Evolutionary conservation across 2,113 vertebrate genomes (phyloP).

Genomic region (Kryptolebias marmoratus): DNA sequence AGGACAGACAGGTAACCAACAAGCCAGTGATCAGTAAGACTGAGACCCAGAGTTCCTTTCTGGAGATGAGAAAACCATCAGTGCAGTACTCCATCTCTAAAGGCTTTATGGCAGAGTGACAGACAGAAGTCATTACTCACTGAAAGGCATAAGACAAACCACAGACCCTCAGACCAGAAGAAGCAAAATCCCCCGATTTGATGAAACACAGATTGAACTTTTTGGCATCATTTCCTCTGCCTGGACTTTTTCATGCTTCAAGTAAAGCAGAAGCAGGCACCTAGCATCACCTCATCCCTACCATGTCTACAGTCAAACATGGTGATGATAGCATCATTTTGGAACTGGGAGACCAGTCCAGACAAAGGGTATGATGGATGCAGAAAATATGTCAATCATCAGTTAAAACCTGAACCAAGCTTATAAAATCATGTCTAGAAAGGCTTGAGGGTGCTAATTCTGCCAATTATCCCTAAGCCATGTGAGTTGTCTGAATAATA

Average conservation of each 20-base stretch:
- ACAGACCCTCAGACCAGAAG: background rate
- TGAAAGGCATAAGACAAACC: slow-evolving; percentile 1
- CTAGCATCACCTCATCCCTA: background rate
- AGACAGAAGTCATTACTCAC: slow-evolving; percentile 11
- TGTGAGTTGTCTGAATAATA: background rate
- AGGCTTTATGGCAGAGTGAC: background rate
- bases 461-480: background rate
- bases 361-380: background rate
- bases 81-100: background rate
- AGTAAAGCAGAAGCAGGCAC: background rate
- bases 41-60: background rate
- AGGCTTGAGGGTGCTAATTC: background rate
- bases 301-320: background rate
- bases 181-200: background rate
- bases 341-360: background rate
- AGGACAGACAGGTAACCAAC: background rate
- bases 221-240: background rate
- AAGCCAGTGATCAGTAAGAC: background rate
- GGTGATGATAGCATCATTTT: background rate
- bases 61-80: slow-evolving; percentile 3
- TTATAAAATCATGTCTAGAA: background rate
- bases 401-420: background rate
- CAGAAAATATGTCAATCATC: background rate
- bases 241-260: background rate
- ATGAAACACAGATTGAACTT: background rate